These are phyloP conservation scores for Colletes gigas DNA, from an alignment of 1,140 invertebrate species.

Conservation along the genomic window DNA sequence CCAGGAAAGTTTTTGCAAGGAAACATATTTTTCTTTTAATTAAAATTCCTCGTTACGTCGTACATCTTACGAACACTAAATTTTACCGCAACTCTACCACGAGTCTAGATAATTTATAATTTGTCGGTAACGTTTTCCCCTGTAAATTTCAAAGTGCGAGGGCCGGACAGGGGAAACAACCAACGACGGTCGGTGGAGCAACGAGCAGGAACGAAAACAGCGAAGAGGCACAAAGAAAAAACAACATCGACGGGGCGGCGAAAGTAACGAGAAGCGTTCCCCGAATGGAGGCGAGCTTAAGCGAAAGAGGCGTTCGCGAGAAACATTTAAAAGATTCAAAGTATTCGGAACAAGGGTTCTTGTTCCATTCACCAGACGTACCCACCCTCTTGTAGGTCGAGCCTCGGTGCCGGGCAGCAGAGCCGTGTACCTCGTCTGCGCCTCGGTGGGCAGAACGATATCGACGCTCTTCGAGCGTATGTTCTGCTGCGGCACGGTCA, in stretches of 20 bases:
- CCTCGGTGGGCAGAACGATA: constrained; percentile 93
- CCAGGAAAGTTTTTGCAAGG: too few species aligned
- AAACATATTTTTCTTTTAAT: too few species aligned
- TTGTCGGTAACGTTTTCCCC: too few species aligned
- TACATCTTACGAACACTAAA: too few species aligned
- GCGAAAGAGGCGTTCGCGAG: not conserved
- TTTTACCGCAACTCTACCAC: too few species aligned
- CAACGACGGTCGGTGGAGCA: not conserved
- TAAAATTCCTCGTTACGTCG: too few species aligned
- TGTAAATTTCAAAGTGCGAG: too few species aligned
- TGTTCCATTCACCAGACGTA: constrained; percentile 63
- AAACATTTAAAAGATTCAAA: constrained; percentile 15
- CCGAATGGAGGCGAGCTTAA: too few species aligned
- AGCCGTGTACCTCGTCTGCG: constrained; percentile 91
- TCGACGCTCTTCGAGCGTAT: constrained; percentile 94
- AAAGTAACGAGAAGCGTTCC: not conserved
- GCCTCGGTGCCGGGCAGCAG: constrained; percentile 77
- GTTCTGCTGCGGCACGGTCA: constrained; percentile 86
- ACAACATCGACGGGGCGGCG: not conserved
- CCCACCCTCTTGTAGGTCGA: constrained; percentile 76
- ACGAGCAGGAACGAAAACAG: not conserved
- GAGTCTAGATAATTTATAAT: too few species aligned
- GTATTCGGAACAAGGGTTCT: constrained; percentile 27
- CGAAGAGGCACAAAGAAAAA: not conserved
- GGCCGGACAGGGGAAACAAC: not conserved